Conservation (phyloP, 1,140 invertebrate genomes). For the Drosophila kikkawai region DNA sequence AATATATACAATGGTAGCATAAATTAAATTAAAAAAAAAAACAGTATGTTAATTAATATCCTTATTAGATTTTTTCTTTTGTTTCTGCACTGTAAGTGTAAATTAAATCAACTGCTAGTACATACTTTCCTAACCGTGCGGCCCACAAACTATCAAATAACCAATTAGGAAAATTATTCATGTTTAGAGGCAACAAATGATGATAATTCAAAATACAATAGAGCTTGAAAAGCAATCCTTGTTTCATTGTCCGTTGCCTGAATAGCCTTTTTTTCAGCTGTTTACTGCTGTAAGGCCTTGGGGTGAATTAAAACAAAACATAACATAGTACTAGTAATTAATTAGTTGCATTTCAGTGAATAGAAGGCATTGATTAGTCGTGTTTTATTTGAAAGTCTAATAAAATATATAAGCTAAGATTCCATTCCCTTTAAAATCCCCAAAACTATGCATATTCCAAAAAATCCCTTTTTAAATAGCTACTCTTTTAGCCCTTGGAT, state of each 20-base stretch:
- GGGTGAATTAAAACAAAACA: conserved; percentile 11
- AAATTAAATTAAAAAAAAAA: not conserved
- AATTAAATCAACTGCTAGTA: not conserved
- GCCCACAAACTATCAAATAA: conserved; percentile 3
- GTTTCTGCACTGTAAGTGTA: not conserved
- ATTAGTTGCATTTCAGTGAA: conserved; percentile 9
- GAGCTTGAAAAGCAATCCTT: not conserved
- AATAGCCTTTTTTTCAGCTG: not conserved
- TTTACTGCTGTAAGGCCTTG: not conserved
- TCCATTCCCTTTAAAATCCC: not conserved
- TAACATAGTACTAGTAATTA: conserved; percentile 8
- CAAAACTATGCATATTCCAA: no score
- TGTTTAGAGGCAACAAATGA: not conserved
- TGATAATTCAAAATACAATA: not conserved
- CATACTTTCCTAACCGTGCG: not conserved
- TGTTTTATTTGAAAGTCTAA: no score
- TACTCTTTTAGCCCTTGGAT: not conserved
- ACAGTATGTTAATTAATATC: not conserved
- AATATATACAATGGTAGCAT: not conserved
- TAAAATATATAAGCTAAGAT: not conserved
- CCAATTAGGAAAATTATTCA: not conserved
- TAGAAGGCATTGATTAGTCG: not conserved
- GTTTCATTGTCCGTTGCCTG: not conserved
- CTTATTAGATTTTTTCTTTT: not conserved
- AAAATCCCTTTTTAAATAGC: not conserved